Evolutionary conservation across 2,797 vertebrate species (phyloP).

Genomic region (Coendou prehensilis): DNA sequence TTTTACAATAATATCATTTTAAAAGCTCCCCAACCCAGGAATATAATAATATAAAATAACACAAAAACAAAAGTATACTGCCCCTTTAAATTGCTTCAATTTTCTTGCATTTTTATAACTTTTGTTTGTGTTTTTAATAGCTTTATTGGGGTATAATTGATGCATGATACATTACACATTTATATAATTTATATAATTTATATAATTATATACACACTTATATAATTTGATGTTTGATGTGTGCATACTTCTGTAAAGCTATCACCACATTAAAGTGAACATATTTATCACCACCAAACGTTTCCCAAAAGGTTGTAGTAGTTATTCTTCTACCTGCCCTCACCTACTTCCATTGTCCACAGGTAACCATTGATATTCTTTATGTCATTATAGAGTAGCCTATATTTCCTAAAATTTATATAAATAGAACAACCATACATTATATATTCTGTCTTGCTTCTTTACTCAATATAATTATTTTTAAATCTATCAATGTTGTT

Average conservation of each 20-base stretch:
- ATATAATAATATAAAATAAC: background rate
- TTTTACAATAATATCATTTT: background rate
- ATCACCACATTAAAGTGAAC: background rate
- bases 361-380: background rate
- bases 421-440: background rate
- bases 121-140: conserved; percentile 15
- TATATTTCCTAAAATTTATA: conserved; percentile 48
- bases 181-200: background rate
- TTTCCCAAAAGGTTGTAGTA: background rate
- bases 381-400: background rate
- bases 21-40: background rate
- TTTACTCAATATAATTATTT: conserved; percentile 14
- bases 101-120: background rate
- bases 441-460: background rate
- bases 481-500: conserved; percentile 7
- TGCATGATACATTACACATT: background rate
- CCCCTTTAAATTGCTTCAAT: conserved; percentile 16
- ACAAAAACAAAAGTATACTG: background rate
- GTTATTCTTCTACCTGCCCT: background rate
- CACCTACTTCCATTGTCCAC: background rate
- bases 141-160: background rate
- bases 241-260: background rate
- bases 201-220: background rate
- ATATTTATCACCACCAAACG: background rate
- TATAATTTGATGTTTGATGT: background rate